Evolutionary conservation across 2,113 vertebrate genomes (phyloP).

Genomic region (Rattus norvegicus): GRCr8 NC_086037.1:68354001-68354500

Average conservation of each 20-base stretch:
- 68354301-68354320: not conserved
- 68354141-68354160: not conserved
- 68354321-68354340: not conserved
- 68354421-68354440: no score
- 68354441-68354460: not conserved
- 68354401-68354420: not conserved
- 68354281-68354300: not conserved
- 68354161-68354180: not conserved
- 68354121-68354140: not conserved
- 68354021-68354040: not conserved
- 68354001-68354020: not conserved
- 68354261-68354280: fast-evolving
- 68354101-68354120: not conserved
- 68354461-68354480: not conserved
- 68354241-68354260: not conserved
- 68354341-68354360: not conserved
- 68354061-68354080: not conserved
- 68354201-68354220: no score
- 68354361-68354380: not conserved
- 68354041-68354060: fast-evolving
- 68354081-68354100: not conserved
- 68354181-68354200: not conserved
- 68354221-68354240: not conserved
- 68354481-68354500: not conserved
- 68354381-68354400: no score